A percentile compares a stretch with the other conserved stretches of the same genome.
phyloP scores from a whole-genome alignment of 2,113 vertebrate genomes.

The Phylloscopus trochilus region DNA sequence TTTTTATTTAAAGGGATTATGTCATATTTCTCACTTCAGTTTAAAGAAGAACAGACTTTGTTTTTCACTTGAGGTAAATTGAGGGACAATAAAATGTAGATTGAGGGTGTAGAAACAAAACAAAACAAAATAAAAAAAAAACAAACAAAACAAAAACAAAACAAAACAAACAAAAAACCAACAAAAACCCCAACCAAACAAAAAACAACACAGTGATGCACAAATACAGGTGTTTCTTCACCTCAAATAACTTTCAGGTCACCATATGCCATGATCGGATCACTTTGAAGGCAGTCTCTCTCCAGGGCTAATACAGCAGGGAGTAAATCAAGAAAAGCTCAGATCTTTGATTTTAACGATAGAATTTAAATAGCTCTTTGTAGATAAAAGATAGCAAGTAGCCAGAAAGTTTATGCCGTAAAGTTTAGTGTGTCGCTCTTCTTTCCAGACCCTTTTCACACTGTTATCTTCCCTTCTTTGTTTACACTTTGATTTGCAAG shows the following conservation, averaged over 20 bases:
- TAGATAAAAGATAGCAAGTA: not conserved
- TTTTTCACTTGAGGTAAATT: not conserved
- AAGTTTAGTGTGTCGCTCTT: not conserved
- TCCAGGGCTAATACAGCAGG: not conserved
- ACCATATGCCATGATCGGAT: not conserved
- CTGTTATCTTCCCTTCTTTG: not conserved
- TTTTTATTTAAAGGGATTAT: rapidly evolving
- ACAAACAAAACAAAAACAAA: not conserved
- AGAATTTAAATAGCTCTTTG: not conserved
- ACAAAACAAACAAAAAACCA: no score
- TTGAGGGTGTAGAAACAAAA: not conserved
- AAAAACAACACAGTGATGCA: not conserved
- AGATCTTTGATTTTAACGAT: not conserved
- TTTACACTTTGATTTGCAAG: not conserved
- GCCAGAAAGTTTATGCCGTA: rapidly evolving
- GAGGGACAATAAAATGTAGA: not conserved
- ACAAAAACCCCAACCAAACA: no score
- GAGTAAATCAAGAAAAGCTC: not conserved
- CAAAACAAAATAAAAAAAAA: no score
- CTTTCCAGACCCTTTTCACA: not conserved
- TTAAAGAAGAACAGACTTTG: not conserved
- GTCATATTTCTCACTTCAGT: not conserved
- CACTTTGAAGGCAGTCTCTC: not conserved
- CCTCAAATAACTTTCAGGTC: not conserved
- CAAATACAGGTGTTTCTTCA: not conserved